phyloP scores from a whole-genome alignment of 2,797 vertebrate species.

The Anableps anableps region DNA sequence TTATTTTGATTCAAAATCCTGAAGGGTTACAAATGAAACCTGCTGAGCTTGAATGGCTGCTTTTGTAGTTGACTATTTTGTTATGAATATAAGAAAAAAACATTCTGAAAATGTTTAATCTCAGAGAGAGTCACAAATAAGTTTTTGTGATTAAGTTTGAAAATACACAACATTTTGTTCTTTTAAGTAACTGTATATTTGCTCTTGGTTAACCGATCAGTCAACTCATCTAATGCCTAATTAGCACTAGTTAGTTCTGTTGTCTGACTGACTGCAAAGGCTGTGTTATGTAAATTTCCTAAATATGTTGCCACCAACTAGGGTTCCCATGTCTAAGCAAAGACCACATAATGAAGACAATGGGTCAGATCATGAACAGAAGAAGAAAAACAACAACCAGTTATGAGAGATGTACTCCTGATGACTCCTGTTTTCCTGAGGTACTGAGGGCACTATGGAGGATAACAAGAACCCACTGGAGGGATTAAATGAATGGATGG shows the following conservation, averaged over 20 bases:
- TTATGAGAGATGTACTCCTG: too few species aligned
- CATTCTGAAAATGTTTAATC: background rate
- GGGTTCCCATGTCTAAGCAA: background rate
- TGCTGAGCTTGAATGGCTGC: background rate
- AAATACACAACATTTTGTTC: background rate
- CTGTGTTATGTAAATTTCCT: background rate
- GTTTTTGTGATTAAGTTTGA: background rate
- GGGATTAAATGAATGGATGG: too few species aligned
- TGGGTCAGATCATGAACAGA: too few species aligned
- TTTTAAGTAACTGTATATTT: background rate
- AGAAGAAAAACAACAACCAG: too few species aligned
- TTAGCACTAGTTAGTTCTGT: background rate
- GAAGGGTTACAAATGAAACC: background rate
- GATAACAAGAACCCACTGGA: too few species aligned
- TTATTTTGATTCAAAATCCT: too few species aligned
- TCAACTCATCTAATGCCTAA: background rate
- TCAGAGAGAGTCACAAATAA: background rate
- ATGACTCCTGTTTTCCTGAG: too few species aligned
- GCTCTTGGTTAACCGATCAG: background rate
- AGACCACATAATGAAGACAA: too few species aligned
- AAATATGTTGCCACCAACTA: background rate
- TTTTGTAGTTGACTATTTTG: background rate
- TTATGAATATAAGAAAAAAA: background rate
- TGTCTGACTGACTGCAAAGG: background rate
- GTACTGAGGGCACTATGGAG: too few species aligned